Percentiles rank a stretch among this genome's conserved stretches.
These are phyloP conservation scores for Drosophila obscura DNA, from an alignment of 1,140 invertebrate species.

Conservation along the genomic window DNA sequence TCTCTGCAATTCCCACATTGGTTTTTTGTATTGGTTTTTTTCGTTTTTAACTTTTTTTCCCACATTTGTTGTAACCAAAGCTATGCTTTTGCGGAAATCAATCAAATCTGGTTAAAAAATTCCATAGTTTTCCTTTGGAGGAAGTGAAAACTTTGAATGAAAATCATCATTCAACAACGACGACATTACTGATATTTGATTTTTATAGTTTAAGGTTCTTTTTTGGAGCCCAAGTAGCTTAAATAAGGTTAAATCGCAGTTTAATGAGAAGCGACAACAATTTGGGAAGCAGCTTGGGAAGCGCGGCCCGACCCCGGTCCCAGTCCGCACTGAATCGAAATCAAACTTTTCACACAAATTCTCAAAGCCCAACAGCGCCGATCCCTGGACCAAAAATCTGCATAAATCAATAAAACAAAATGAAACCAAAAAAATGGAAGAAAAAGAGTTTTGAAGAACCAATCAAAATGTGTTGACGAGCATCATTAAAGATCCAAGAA, in stretches of 20 bases:
- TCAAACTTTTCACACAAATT: conserved; percentile 41
- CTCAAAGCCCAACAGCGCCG: conserved; percentile 19
- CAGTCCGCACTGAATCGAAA: background rate
- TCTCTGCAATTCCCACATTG: no score
- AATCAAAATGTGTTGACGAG: conserved; percentile 60
- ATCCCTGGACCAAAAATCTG: conserved; percentile 29
- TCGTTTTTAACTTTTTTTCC: no score
- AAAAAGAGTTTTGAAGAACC: conserved; percentile 38
- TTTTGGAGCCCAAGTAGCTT: conserved; percentile 20
- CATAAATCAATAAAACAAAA: conserved; percentile 62
- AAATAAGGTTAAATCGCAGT: conserved; percentile 40
- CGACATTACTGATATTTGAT: conserved; percentile 26
- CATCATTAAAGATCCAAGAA: conserved; percentile 37
- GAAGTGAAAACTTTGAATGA: conserved; percentile 44
- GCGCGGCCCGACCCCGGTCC: no score
- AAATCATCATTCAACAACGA: conserved; percentile 27
- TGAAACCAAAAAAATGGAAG: conserved; percentile 26
- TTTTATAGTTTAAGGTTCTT: conserved; percentile 38
- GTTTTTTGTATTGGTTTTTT: no score
- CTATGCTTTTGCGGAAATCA: conserved; percentile 25
- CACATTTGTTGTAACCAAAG: conserved; percentile 9
- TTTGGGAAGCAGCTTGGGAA: conserved; percentile 42
- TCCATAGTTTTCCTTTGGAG: conserved; percentile 7
- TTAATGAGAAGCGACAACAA: conserved; percentile 44
- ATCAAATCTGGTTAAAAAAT: conserved; percentile 25